Conservation (phyloP, 1,140 invertebrate genomes). For the Batillaria attramentaria region DNA sequence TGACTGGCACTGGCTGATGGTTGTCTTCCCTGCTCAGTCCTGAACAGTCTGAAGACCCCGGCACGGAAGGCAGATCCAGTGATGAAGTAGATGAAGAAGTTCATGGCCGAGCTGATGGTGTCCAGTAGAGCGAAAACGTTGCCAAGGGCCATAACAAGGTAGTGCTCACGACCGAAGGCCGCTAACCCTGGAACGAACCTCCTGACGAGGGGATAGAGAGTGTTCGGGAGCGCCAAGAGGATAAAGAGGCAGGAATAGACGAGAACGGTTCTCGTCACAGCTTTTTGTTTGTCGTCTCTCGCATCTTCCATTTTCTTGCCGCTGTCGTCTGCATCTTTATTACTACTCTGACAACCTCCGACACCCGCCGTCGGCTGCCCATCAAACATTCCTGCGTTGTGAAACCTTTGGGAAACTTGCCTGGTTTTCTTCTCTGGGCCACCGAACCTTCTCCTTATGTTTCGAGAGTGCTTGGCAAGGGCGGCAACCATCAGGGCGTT, state of each 20-base stretch:
- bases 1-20: too few relatives aligned
- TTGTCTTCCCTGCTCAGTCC: too few relatives aligned
- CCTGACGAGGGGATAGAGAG: background rate
- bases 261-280: background rate
- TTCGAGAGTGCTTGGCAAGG: background rate
- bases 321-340: background rate
- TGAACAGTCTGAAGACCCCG: background rate
- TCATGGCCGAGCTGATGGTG: slow-evolving; percentile 5
- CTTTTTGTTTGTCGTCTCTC: background rate
- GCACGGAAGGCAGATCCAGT: background rate
- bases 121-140: background rate
- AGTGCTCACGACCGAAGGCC: background rate
- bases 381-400: background rate
- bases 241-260: slow-evolving; percentile 12
- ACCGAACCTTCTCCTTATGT: background rate
- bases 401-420: background rate
- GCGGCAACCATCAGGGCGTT: background rate
- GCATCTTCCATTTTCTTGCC: too few relatives aligned
- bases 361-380: background rate
- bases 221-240: background rate
- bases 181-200: background rate
- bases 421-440: background rate
- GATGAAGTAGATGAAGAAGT: slow-evolving; percentile 12
- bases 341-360: too few relatives aligned
- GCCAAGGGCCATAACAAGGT: background rate